Base-by-base conservation (phyloP, 2,113 vertebrate species). In the Scophthalmus maximus region DNA sequence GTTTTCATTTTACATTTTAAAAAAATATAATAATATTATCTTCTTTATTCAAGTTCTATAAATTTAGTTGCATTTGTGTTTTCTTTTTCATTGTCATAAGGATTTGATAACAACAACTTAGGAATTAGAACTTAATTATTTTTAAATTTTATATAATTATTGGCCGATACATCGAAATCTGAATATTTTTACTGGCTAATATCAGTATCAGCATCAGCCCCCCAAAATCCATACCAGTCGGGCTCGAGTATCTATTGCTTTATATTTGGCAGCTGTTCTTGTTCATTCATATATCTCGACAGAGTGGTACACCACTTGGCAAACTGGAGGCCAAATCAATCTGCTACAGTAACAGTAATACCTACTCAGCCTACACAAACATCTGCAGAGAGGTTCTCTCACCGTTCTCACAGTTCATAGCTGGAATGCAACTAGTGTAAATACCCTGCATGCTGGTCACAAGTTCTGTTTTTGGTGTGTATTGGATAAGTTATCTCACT, bases 401-500 rank as follows among this genome's bases (percentile, higher is more conserved):
- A 42, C 44, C 11, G 61, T 36, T 62, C 30, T 6, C 52, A 56
- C 42, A 60, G 64, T 38, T n/a, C 47, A 38, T 22, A 59, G 26
- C 51, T 71, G 40, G 22, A 73, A 29, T 27, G 32, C 56, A 52
- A 32, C 49, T 34, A 36, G 27, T 29, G 34, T 25, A 30, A 52
- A 36, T n/a, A 34, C 0, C 1, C 8, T 6, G 3, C 20, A 14
- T 23, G 18, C 51, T 42, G 17, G 26, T 42, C 25, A 40, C 59
- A 61, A 7, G 27, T 65, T 84, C 70, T 56, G 61, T 76, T 84
- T 73, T 34, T 38, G 7, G 46, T 56, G 26, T 55, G 60, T 66
- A 78, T 79, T 49, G 62, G 71, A 80, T 61, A 73, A 62, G 70
- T 76, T 78, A 68, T 60, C 57, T 65, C 0, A 14, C 57, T 29